Base-by-base conservation (phyloP, 2,797 vertebrate species). In the Perodicticus potto region DNA sequence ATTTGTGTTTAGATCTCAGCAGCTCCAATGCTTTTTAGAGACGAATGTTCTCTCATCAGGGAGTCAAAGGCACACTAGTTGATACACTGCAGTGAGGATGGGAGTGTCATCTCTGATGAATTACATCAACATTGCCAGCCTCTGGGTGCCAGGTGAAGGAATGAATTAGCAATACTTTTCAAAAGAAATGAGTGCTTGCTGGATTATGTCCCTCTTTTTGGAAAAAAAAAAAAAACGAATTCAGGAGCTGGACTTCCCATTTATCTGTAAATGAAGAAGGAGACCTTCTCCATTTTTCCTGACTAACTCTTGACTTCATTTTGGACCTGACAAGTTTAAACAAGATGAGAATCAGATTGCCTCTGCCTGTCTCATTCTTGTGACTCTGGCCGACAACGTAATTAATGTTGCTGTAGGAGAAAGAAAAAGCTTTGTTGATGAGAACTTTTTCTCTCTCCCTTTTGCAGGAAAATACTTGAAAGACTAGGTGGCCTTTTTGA, bases 341-440 rank as follows among this genome's bases (percentile, higher is more conserved):
- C 96, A 96, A 96, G 93, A 95, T 97, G 89, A 96, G 95, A 96
- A 95, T 96, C 80, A 92, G 95, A 83, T 97, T 96, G 89, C 63
- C 74, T 97, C 77, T 96, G 94, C 92, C 95, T 92, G 13, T 95
- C 96, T 97, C 84, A 63, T 37, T 95, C 82, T 91, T 86, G 82
- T 3, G 17, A 86, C 88, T 91, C 29, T 63, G 92, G 91, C 63
- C 14, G 25, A 95, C 92, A 95, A 53, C 20, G 1, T 96, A 94
- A 96, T 98, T 96, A 84, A 97, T 89, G 78, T 86, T 34, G 43
- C 57, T 95, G 12, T 73, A 89, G 49, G 45, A 63, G 73, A 82
- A 86, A 77, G 86, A 90, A 95, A 95, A 95, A 86, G 84, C 25
- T 13, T 87, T 86, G 80, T 93, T 93, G 93, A 96, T 16, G 57